A percentile compares a stretch with the other conserved stretches of the same genome.
phyloP scores from a whole-genome alignment of 2,113 vertebrate genomes.

The Lontra canadensis region DNA sequence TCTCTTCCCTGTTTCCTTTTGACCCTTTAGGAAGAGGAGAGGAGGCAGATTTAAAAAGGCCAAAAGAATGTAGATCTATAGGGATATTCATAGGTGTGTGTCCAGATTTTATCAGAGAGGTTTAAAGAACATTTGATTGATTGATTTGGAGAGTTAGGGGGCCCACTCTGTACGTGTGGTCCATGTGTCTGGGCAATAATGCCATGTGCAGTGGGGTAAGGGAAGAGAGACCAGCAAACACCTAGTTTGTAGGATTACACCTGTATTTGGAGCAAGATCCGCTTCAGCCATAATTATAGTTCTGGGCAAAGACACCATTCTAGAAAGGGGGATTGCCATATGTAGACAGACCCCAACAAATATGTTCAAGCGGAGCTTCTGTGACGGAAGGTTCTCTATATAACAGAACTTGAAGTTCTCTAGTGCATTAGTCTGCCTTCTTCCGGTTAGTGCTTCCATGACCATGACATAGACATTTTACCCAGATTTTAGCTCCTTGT shows the following conservation, averaged over 20 bases:
- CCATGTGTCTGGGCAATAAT: neutral
- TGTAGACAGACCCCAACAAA: too few relatives aligned
- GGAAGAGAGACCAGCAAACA: neutral
- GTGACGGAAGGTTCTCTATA: fast-evolving
- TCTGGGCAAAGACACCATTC: neutral
- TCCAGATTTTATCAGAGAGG: neutral
- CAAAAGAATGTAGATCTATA: neutral
- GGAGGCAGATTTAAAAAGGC: neutral
- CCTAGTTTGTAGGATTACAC: neutral
- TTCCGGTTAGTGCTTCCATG: neutral
- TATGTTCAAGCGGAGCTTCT: neutral
- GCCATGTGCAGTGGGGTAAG: fast-evolving
- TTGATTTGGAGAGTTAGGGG: fast-evolving
- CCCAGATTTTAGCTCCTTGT: neutral
- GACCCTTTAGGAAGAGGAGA: neutral
- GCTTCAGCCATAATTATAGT: fast-evolving
- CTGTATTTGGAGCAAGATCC: neutral
- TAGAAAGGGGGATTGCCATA: neutral
- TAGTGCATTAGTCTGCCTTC: fast-evolving
- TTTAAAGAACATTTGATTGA: neutral
- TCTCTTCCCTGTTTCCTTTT: neutral
- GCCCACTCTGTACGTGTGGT: too few relatives aligned
- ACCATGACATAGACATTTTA: neutral
- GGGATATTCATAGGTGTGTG: fast-evolving
- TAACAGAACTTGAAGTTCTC: neutral